Base-by-base conservation (phyloP, 2,113 vertebrate species). In the Pollimyrus isidori region DNA sequence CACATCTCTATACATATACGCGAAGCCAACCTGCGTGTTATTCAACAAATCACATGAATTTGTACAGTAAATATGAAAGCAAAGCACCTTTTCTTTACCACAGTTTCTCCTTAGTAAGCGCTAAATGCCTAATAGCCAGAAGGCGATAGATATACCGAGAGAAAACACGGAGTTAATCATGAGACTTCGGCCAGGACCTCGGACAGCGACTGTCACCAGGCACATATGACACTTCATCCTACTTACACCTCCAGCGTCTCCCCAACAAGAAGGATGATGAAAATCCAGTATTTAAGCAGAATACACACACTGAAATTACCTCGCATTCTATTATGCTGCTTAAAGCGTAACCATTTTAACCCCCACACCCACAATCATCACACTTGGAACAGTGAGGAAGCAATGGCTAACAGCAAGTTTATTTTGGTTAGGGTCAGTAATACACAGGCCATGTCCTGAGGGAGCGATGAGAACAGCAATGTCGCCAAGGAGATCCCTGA, bases 401-500 rank as follows among this genome's bases (percentile, higher is more conserved):
- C 93, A 95, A 95, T 93, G 91, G 95, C 95, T 95, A 94, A 96
- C 95, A 96, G 95, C 95, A 96, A 94, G 94, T 96, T 96, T 96
- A 96, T 96, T 96, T 96, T 95, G 95, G 95, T 96, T 95, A 95
- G 95, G 93, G 94, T 95, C 94, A 96, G 93, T 94, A 92, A 95
- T 95, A 96, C 94, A 96, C 91, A 93, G 93, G 94, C 93, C 91
- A 95, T 93, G 94, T 95, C 95, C 95, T 95, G 94, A 95, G 94
- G 95, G 94, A 90, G 93, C 93, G 92, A 95, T 94, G 93, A 82
- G 93, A 91, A 92, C 90, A 93, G 90, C 93, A 17, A 86, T 89
- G 82, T 89, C 48, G 46, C 85, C 49, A 45, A 21, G 53, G 84
- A 69, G 89, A 73, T 39, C 84, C 62, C 73, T 92, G 89, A 91